Conservation (phyloP, 2,113 vertebrate genomes). For the Albula goreensis region DNA sequence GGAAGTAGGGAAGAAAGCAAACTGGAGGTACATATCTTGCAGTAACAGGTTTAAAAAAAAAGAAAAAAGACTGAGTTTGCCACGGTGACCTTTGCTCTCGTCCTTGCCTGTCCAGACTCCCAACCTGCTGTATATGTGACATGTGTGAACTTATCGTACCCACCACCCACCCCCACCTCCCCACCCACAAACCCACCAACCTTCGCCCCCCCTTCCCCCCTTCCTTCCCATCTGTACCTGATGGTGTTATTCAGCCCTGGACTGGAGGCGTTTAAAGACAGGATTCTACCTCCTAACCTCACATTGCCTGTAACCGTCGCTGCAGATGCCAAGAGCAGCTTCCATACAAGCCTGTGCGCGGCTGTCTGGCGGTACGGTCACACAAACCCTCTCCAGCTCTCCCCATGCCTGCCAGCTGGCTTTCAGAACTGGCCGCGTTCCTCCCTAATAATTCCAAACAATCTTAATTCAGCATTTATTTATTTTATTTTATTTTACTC, state of each 20-base stretch:
- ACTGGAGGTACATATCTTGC: too few relatives aligned
- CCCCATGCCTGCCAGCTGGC: background rate
- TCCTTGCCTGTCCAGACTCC: background rate
- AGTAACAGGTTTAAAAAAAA: background rate
- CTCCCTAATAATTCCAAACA: background rate
- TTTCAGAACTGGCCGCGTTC: background rate
- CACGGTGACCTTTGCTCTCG: background rate
- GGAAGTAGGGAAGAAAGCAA: too few relatives aligned
- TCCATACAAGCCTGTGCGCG: background rate
- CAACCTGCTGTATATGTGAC: background rate
- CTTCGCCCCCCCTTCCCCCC: too few relatives aligned
- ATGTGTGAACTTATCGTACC: background rate
- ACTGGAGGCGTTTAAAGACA: background rate
- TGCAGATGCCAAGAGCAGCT: background rate
- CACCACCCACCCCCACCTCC: background rate
- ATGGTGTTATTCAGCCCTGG: background rate
- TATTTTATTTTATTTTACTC: background rate
- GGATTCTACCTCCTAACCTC: background rate
- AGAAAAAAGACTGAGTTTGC: background rate
- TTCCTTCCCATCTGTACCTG: too few relatives aligned
- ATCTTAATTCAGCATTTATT: background rate
- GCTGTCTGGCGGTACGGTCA: background rate
- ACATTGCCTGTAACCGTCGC: background rate
- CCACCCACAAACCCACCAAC: too few relatives aligned
- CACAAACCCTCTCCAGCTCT: background rate